These are phyloP conservation scores for Synergus itoensis DNA, from an alignment of 2,888 invertebrate genomes.

Conservation along the genomic window DNA sequence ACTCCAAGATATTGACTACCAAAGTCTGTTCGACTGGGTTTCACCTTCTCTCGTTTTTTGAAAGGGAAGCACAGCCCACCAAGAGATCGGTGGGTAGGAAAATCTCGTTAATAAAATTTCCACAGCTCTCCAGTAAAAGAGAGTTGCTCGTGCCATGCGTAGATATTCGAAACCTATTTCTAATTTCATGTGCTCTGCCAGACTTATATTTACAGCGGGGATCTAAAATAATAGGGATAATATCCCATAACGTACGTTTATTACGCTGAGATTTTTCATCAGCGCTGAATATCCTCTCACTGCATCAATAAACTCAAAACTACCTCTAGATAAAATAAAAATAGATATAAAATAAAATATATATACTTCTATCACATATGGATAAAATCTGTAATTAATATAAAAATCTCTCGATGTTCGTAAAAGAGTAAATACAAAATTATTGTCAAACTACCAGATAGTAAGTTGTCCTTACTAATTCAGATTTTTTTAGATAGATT, in stretches of 20 bases:
- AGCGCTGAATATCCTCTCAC: background rate
- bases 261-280: slow-evolving; percentile 2
- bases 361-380: too few species aligned
- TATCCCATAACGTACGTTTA: slow-evolving; percentile 7
- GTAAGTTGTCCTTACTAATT: too few species aligned
- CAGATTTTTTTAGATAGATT: too few species aligned
- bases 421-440: too few species aligned
- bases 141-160: background rate
- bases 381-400: too few species aligned
- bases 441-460: too few species aligned
- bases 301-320: background rate
- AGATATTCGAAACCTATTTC: background rate
- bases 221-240: slow-evolving; percentile 45
- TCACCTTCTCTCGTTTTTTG: slow-evolving; percentile 46
- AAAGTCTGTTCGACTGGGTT: slow-evolving; percentile 58
- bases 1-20: slow-evolving; percentile 71
- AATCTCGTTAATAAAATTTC: slow-evolving; percentile 69
- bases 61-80: slow-evolving; percentile 48
- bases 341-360: too few species aligned
- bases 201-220: slow-evolving; percentile 36
- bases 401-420: too few species aligned
- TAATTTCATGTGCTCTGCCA: background rate
- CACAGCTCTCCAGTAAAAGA: slow-evolving; percentile 44
- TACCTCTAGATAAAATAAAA: too few species aligned
- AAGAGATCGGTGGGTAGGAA: slow-evolving; percentile 49